These are phyloP conservation scores for Lycocorax pyrrhopterus DNA, from an alignment of 2,113 vertebrate species.

Conservation along the genomic window DNA sequence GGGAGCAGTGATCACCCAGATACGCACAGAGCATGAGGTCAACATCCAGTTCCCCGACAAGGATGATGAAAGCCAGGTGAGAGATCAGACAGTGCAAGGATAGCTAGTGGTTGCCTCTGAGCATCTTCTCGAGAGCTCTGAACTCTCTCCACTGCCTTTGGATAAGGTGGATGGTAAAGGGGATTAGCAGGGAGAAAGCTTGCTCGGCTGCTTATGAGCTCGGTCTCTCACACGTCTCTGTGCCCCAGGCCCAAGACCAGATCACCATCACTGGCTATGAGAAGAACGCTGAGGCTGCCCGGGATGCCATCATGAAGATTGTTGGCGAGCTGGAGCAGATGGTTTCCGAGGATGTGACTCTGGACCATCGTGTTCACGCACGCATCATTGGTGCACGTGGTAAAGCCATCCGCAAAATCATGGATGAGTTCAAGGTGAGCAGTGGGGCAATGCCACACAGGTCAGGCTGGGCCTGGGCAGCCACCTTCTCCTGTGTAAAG, in stretches of 20 bases:
- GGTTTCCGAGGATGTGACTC: slow-evolving; percentile 90
- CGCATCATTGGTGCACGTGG: slow-evolving; percentile 95
- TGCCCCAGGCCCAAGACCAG: slow-evolving; percentile 82
- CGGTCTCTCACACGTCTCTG: background rate
- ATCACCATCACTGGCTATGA: slow-evolving; percentile 97
- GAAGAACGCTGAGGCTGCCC: slow-evolving; percentile 89
- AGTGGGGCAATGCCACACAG: accelerated
- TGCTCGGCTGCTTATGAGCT: background rate
- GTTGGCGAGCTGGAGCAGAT: slow-evolving; percentile 95
- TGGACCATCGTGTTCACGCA: slow-evolving; percentile 94
- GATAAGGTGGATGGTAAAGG: background rate
- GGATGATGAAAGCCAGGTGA: slow-evolving; percentile 94
- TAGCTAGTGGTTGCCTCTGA: background rate
- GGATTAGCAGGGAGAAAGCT: background rate
- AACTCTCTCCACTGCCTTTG: background rate
- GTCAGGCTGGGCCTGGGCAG: background rate
- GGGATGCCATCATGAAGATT: slow-evolving; percentile 89
- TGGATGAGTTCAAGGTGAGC: slow-evolving; percentile 97
- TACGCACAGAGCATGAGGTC: slow-evolving; percentile 92
- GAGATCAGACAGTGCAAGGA: background rate
- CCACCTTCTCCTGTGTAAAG: background rate
- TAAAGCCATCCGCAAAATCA: slow-evolving; percentile 96
- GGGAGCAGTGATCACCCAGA: slow-evolving; percentile 93
- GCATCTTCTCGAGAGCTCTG: background rate
- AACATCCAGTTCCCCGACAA: slow-evolving; percentile 98